A percentile compares a stretch with the other conserved stretches of the same genome.
phyloP scores from a whole-genome alignment of 2,888 invertebrate genomes.

The Nowickia ferox region DNA sequence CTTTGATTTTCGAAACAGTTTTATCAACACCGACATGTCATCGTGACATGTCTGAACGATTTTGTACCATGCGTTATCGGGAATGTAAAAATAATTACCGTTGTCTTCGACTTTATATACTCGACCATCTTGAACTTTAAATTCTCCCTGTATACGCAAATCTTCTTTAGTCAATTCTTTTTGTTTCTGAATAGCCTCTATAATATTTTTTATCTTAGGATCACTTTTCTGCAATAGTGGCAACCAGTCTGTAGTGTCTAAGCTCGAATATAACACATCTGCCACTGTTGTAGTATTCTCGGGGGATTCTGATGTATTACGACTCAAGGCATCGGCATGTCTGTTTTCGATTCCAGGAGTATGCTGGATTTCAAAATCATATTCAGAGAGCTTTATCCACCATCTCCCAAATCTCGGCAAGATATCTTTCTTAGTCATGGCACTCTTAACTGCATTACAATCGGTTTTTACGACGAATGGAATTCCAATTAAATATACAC shows the following conservation, averaged over 20 bases:
- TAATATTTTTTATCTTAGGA: background rate
- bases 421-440: slow-evolving; percentile 9
- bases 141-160: slow-evolving; percentile 14
- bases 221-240: slow-evolving; percentile 27
- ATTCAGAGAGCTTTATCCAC: slow-evolving; percentile 10
- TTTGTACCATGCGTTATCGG: slow-evolving; percentile 1
- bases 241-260: slow-evolving; percentile 16
- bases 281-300: slow-evolving; percentile 34
- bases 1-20: background rate
- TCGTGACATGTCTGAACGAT: slow-evolving; percentile 15
- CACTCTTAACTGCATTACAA: slow-evolving; percentile 10
- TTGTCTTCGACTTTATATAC: background rate
- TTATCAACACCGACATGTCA: background rate
- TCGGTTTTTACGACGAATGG: background rate
- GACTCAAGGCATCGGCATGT: slow-evolving; percentile 24
- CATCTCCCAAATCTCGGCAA: slow-evolving; percentile 15
- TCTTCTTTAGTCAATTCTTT: background rate
- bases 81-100: background rate
- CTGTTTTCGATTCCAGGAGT: slow-evolving; percentile 14
- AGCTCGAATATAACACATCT: slow-evolving; percentile 19
- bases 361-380: slow-evolving; percentile 7
- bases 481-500: no score
- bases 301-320: background rate
- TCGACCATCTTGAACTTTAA: slow-evolving; percentile 5
- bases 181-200: background rate